Base-by-base conservation (phyloP, 2,797 vertebrate species). In the Hemibagrus guttatus region DNA sequence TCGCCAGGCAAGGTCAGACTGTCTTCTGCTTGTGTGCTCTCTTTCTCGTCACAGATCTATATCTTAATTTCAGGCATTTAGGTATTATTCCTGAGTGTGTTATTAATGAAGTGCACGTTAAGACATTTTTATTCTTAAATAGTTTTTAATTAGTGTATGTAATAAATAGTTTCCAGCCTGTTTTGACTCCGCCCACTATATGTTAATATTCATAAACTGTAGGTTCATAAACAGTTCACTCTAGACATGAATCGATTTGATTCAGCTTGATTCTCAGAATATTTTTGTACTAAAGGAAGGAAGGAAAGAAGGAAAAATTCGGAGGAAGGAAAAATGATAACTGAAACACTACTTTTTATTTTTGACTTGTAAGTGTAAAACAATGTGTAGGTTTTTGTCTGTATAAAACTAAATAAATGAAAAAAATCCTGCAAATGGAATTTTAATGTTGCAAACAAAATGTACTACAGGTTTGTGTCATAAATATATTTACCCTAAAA, bases 1-100 rank as follows among this genome's bases (percentile, higher is more conserved):
- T 99, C 86, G 95, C 95, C 28, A 94, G 96, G 80, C 93, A 98
- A 92, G 98, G 98, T 99, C 93, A 94, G 84, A 78, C 91, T 87
- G 13, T 75, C 21, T 68, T 56, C 28, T 64, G 28, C 26, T 81
- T 49, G 39, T 28, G 61, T 39, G 1, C 21, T 17, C 21, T 79
- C 35, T 26, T 14, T 61, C 19, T 74, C 56, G 49, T 1, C 35
- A 58, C 26, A 56, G n/a, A 28, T 64, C 35, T 12, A 16, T 52
- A 26, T 66, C 6, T 12, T 3, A 31, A 85, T 81, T 63, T 28
- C 1, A 54, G 21, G 21, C 11, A 58, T 58, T 79, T 81, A 17
- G 6, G 59, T 19, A 52, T 21, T 49, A 12, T 31, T 52, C 46
- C 61, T 64, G 13, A 68, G 17, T 82, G 46, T 9, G 46, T 81